A percentile compares a stretch with the other conserved stretches of the same genome.
Conservation (phyloP, 2,797 vertebrate species). For the Ficedula albicollis region DNA sequence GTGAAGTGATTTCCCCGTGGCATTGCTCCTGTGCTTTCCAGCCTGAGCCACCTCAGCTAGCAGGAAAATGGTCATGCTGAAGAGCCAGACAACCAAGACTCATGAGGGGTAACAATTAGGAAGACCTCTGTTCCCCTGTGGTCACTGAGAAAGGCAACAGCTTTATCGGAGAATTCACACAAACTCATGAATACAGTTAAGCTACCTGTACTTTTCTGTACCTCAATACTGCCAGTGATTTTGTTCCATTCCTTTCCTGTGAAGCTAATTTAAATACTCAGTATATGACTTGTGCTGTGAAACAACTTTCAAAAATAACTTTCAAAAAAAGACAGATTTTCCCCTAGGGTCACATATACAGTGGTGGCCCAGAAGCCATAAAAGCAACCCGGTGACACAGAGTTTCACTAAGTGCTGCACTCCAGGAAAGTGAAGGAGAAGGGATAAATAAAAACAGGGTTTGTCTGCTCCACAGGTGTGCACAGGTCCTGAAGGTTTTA, state of each 20-base stretch:
- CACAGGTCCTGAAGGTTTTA: neutral
- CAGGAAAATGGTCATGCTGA: neutral
- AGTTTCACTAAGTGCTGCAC: neutral
- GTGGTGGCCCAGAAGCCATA: rapidly evolving
- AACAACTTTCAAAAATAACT: neutral
- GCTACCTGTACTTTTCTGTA: neutral
- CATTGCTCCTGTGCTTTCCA: neutral
- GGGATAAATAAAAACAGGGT: neutral
- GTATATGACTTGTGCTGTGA: neutral
- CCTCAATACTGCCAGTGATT: neutral
- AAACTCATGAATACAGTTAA: neutral
- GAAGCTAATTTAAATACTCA: neutral
- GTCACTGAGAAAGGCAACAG: neutral
- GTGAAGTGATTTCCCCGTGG: neutral
- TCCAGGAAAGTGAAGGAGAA: neutral
- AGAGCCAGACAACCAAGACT: neutral
- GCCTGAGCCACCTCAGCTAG: too few species aligned
- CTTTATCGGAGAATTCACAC: neutral
- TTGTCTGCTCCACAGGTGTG: neutral
- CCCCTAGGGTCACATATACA: neutral
- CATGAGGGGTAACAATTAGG: neutral
- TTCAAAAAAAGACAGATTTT: neutral
- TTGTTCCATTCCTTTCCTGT: neutral
- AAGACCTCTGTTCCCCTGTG: neutral
- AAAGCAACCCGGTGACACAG: rapidly evolving